phyloP scores from a whole-genome alignment of 2,888 invertebrate species.

The Alcis repandata region DNA sequence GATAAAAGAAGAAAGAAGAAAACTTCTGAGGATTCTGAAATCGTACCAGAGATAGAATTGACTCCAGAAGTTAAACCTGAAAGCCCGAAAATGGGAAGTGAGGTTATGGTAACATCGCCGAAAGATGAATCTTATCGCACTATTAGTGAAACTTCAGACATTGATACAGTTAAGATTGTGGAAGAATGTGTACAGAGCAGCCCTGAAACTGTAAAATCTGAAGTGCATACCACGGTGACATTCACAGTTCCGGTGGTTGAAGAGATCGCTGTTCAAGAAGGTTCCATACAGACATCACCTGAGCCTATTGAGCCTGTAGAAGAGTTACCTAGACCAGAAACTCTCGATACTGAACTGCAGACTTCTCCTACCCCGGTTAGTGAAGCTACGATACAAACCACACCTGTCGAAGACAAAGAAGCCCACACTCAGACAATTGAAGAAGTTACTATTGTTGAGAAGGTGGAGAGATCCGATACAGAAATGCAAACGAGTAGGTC shows the following conservation, averaged over 20 bases:
- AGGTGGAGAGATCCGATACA: constrained; percentile 70
- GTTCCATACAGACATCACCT: constrained; percentile 87
- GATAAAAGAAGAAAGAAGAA: constrained; percentile 85
- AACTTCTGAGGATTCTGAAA: constrained; percentile 61
- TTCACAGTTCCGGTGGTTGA: constrained; percentile 87
- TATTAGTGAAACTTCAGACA: constrained; percentile 86
- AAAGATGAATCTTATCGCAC: constrained; percentile 87
- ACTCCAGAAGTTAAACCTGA: constrained; percentile 65
- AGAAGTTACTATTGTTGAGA: constrained; percentile 70
- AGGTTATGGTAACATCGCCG: constrained; percentile 82
- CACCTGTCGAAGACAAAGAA: constrained; percentile 79
- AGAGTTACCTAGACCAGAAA: constrained; percentile 64
- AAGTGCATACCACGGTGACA: constrained; percentile 85
- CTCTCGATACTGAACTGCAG: constrained; percentile 79
- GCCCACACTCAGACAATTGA: constrained; percentile 76
- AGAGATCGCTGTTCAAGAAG: constrained; percentile 86
- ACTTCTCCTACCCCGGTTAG: constrained; percentile 82
- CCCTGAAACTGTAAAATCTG: constrained; percentile 74
- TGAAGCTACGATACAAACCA: constrained; percentile 88
- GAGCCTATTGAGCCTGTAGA: constrained; percentile 76
- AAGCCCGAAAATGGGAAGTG: constrained; percentile 80
- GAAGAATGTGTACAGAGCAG: constrained; percentile 88
- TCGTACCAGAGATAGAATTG: constrained; percentile 51
- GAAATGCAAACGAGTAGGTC: constrained; percentile 78
- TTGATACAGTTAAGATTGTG: constrained; percentile 88